phyloP scores from a whole-genome alignment of 2,888 invertebrate species.

The Drosophila fungiperda region DNA sequence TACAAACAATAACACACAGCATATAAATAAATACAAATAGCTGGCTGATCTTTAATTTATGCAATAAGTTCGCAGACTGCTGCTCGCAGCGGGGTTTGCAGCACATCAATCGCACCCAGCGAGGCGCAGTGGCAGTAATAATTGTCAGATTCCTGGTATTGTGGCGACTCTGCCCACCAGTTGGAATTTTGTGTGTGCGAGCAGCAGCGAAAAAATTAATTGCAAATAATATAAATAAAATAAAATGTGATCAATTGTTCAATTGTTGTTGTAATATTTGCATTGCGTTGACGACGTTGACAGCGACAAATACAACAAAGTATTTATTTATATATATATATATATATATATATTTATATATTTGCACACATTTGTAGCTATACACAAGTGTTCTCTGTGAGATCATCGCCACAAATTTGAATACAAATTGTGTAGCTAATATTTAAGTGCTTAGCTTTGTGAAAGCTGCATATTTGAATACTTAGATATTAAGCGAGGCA shows the following conservation, averaged over 20 bases:
- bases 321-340: constrained; percentile 23
- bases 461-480: constrained; percentile 12
- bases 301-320: constrained; percentile 26
- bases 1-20: constrained; percentile 53
- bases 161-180: constrained; percentile 24
- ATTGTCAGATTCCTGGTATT: constrained; percentile 43
- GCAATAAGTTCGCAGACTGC: constrained; percentile 33
- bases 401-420: constrained; percentile 63
- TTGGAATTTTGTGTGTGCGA: constrained; percentile 29
- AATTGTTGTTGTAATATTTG: constrained; percentile 32
- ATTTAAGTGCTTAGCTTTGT: constrained; percentile 21
- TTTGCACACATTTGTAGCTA: constrained; percentile 3
- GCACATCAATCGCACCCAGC: constrained; percentile 57
- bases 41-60: constrained; percentile 26
- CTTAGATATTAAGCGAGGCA: constrained; percentile 5
- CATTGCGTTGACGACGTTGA: constrained; percentile 10
- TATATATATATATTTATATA: constrained; percentile 14
- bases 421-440: constrained; percentile 21
- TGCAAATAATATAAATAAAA: constrained; percentile 54
- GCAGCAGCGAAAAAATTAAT: constrained; percentile 48
- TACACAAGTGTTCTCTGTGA: constrained; percentile 62
- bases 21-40: constrained; percentile 29
- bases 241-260: constrained; percentile 51
- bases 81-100: constrained; percentile 27
- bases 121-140: constrained; percentile 25